Base-by-base conservation (phyloP, 2,888 invertebrate genomes). In the Chydorus sphaericus region DNA sequence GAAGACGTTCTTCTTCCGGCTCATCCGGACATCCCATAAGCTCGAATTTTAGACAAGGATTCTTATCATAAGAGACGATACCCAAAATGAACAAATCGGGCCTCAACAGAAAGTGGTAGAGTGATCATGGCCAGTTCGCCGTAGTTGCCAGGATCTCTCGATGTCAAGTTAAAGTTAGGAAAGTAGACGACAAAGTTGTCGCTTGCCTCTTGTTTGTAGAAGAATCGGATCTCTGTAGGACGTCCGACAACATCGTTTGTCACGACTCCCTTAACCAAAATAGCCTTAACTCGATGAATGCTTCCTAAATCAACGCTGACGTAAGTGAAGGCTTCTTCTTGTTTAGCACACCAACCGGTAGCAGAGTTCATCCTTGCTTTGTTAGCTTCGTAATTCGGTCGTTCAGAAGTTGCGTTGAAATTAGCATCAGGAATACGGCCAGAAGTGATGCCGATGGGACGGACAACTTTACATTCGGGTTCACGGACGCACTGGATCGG, bases 161-260 rank as follows among this genome's bases (percentile, higher is more conserved):
- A 90, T 0, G 92, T 92, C 49, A 92, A 71, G 69, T 92, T 93
- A 69, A 92, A 92, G 67, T 94, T 94, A 50, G 94, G 93, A 77
- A 92, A 94, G 66, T 94, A 94, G 1, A 94, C 92, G 4, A 94
- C 92, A 66, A 92, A 94, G 67, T 93, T 93, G 67, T 93, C 93
- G 63, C 77, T 83, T 70, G 91, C 92, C 23, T 88, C 81, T 73
- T 90, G 88, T 70, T 96, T 96, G 70, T 94, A 94, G 77, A 96
- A 96, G 72, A 96, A 91, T 62, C 94, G 78, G 59, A 96, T 90
- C 75, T 94, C 93, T 0, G 93, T 94, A 2, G 94, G 94, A 59
- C 94, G 79, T 51, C 94, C 94, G 2, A 92, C 92, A 60, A 92
- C 89, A 65, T 92, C 92, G 62, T 91, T 91, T 0, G 92, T 92